Base-by-base conservation (phyloP, 2,888 invertebrate species). In the Stenurella melanura region DNA sequence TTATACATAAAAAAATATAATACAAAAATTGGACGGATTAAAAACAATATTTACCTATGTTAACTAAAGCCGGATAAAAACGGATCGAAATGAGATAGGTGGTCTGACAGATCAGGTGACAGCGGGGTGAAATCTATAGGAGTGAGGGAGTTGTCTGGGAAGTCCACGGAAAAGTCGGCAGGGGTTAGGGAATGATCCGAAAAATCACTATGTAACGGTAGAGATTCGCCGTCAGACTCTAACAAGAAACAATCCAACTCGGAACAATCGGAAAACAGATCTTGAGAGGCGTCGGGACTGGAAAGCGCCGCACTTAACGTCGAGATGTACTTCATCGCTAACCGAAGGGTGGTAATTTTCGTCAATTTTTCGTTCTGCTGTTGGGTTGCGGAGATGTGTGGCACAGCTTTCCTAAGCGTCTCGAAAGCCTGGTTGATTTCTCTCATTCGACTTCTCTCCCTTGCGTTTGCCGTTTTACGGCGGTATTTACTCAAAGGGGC, bases 341-440 rank as follows among this genome's bases (percentile, higher is more conserved):
- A 88, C 72, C 93, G 87, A 17, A 94, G 88, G 3, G 94, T 94
- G 15, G 93, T 93, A 81, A 94, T 94, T 89, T 94, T 94, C 42
- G 94, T 94, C 81, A 93, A 87, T 85, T 92, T 92, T 82, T 92
- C 92, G 82, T 91, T 90, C 76, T 92, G 83, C 66, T 83, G 87
- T 67, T 85, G 87, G 58, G 83, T 83, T 6, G 86, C 81, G 50
- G 86, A 84, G 75, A 89, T 85, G 71, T 88, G 88, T 9, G 93
- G 93, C 34, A 94, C 92, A 6, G 91, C 92, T 75, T 90, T 90
- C 76, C 93, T 90, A 26, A 94, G 88, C 15, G 91, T 89, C 85
- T 93, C 93, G 85, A 94, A 94, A 0, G 93, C 94, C 68, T 91
- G 90, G 88, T 94, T 94, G 78, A 94, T 94, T 85, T 94, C 93